These are phyloP conservation scores for Sepioteuthis lessoniana DNA, from an alignment of 2,888 invertebrate species.

Conservation along the genomic window DNA sequence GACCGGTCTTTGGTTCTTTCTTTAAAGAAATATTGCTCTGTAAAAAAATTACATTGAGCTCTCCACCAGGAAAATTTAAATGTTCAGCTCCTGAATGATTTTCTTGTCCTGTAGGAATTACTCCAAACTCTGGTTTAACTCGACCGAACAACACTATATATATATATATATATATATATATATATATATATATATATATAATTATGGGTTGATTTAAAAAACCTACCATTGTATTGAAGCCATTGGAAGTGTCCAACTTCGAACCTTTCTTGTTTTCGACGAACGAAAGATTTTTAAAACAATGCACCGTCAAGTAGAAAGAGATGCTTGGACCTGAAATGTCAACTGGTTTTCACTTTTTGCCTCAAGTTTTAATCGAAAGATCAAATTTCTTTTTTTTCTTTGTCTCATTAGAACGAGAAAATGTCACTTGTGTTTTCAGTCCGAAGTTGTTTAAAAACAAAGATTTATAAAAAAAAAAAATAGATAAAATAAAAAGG, in stretches of 20 bases:
- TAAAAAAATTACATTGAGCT: too few species aligned
- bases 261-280: too few species aligned
- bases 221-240: neutral
- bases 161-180: too few species aligned
- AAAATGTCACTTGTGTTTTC: neutral
- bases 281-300: neutral
- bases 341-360: neutral
- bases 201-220: too few species aligned
- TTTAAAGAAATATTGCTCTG: too few species aligned
- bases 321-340: neutral
- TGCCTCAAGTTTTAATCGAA: neutral
- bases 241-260: neutral
- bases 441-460: neutral
- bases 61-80: too few species aligned
- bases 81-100: too few species aligned
- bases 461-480: neutral
- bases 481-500: neutral
- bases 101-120: too few species aligned
- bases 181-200: too few species aligned
- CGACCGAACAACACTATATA: too few species aligned
- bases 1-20: too few species aligned
- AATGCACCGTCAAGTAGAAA: neutral
- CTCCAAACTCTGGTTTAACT: too few species aligned
- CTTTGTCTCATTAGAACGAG: neutral
- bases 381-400: neutral